These are phyloP conservation scores for Melieria omissa DNA, from an alignment of 2,888 invertebrate species.

Conservation along the genomic window DNA sequence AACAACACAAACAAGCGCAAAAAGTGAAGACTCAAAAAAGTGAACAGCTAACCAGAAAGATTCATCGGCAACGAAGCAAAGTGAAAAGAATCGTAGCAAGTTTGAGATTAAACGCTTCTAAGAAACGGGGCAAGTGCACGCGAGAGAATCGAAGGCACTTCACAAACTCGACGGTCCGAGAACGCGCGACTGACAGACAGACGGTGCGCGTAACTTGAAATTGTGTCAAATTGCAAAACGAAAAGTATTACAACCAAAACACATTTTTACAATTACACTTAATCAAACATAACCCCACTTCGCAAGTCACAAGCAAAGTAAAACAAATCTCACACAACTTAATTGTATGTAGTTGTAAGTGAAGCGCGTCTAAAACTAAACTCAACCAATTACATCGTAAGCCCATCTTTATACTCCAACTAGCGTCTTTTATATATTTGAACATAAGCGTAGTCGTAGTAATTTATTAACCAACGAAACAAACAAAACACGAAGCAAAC, in stretches of 20 bases:
- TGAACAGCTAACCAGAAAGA: no score
- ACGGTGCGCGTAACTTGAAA: background rate
- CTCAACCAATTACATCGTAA: conserved; percentile 8
- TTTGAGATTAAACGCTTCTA: conserved; percentile 46
- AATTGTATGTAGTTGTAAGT: no score
- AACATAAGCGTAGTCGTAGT: conserved; percentile 27
- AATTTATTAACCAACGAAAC: conserved; percentile 30
- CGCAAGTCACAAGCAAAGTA: no score
- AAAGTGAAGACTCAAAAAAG: conserved; percentile 5
- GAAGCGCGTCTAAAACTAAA: background rate
- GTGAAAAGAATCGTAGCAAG: conserved; percentile 46
- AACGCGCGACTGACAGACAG: no score
- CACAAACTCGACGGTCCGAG: no score
- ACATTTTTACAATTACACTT: conserved; percentile 9
- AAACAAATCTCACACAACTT: no score
- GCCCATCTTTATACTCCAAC: conserved; percentile 12
- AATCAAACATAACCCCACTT: conserved; percentile 12
- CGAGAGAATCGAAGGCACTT: no score
- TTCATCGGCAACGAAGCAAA: conserved; percentile 6
- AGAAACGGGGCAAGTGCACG: conserved; percentile 30
- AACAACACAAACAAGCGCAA: conserved; percentile 25
- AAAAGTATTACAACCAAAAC: conserved; percentile 36
- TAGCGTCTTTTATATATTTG: conserved; percentile 31
- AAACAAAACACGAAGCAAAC: conserved; percentile 27
- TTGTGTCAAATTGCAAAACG: conserved; percentile 19